These are phyloP conservation scores for Creontiades dilutus DNA, from an alignment of 2,888 invertebrate species.

Conservation along the genomic window DNA sequence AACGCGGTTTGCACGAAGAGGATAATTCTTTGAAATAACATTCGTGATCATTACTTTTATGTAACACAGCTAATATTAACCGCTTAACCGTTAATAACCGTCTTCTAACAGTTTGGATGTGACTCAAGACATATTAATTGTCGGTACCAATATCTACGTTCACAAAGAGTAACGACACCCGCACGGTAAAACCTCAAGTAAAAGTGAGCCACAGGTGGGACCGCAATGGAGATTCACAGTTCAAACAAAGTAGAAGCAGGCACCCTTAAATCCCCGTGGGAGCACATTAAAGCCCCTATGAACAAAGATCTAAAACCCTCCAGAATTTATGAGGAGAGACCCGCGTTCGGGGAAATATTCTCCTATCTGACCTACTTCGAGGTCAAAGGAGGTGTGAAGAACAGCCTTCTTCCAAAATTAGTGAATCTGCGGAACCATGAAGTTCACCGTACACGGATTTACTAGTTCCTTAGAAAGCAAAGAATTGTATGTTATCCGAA, in stretches of 20 bases:
- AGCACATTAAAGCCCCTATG: constrained; percentile 3
- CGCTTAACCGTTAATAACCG: no score
- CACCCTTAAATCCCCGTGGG: background rate
- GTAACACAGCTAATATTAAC: no score
- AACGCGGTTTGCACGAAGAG: no score
- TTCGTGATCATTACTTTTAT: no score
- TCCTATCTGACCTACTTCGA: background rate
- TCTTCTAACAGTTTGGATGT: no score
- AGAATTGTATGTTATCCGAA: no score
- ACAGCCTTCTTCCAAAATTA: background rate
- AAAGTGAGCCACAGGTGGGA: background rate
- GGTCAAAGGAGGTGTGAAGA: background rate
- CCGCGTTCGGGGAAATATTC: background rate
- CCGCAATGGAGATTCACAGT: background rate
- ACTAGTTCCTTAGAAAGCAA: no score
- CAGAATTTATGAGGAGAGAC: constrained; percentile 13
- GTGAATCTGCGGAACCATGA: no score
- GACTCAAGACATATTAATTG: background rate
- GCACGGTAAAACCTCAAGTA: background rate
- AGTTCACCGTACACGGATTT: no score
- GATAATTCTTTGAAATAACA: no score
- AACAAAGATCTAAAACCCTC: constrained; percentile 17
- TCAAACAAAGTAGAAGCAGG: constrained; percentile 18
- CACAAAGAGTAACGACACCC: background rate
- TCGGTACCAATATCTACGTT: background rate